Percentiles rank a stretch among this genome's conserved stretches.
Conservation (phyloP, 2,888 invertebrate genomes). For the Cinara cedri region DNA sequence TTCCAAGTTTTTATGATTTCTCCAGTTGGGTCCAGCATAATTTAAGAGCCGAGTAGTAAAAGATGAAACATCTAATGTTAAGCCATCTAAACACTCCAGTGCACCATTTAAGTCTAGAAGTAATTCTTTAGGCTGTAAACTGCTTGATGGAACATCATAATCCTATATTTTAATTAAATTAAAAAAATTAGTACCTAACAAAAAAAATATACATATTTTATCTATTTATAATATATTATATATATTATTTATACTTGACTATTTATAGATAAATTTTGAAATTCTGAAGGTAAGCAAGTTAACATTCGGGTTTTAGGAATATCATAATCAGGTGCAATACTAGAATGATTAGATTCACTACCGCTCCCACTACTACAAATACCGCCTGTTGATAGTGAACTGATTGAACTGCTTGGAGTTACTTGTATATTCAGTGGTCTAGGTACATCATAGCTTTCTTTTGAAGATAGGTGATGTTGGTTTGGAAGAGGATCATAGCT, state of each 20-base stretch:
- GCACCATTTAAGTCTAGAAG: slow-evolving; percentile 78
- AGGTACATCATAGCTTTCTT: slow-evolving; percentile 72
- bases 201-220: neutral
- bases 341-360: slow-evolving; percentile 66
- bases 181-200: slow-evolving; percentile 58
- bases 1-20: slow-evolving; percentile 78
- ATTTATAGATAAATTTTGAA: slow-evolving; percentile 47
- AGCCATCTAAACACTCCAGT: slow-evolving; percentile 74
- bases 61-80: slow-evolving; percentile 70
- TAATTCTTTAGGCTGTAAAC: slow-evolving; percentile 68
- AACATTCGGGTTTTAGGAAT: slow-evolving; percentile 65
- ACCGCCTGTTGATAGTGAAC: slow-evolving; percentile 69
- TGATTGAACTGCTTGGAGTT: slow-evolving; percentile 73
- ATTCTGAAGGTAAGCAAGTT: slow-evolving; percentile 24
- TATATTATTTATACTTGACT: slow-evolving; percentile 37
- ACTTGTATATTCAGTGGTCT: slow-evolving; percentile 67
- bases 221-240: slow-evolving; percentile 3
- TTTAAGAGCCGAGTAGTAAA: slow-evolving; percentile 56
- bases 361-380: slow-evolving; percentile 63
- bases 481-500: slow-evolving; percentile 69
- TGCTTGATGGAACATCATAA: slow-evolving; percentile 69
- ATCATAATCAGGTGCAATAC: slow-evolving; percentile 73
- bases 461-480: slow-evolving; percentile 37
- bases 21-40: slow-evolving; percentile 74
- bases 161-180: slow-evolving; percentile 62